phyloP scores from a whole-genome alignment of 2,113 vertebrate genomes.

The Muntiacus reevesi region DNA sequence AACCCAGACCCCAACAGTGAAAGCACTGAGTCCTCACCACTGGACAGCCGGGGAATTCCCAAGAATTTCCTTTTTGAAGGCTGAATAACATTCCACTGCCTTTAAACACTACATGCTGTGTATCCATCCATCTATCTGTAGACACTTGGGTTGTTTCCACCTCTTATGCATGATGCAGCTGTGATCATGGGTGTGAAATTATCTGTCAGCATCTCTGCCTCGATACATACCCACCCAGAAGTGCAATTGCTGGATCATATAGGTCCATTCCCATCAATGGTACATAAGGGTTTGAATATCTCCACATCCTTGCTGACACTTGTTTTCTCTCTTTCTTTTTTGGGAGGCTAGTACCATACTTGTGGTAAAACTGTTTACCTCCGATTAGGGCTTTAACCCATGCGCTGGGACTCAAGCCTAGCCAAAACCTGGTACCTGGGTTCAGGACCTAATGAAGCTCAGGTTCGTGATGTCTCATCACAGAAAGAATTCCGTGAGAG shows the following conservation, averaged over 20 bases:
- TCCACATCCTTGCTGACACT: neutral
- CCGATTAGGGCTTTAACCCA: neutral
- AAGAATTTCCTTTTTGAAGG: neutral
- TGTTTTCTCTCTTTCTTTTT: neutral
- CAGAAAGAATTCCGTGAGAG: neutral
- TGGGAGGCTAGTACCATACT: neutral
- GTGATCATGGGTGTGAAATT: rapidly evolving
- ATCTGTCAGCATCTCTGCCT: neutral
- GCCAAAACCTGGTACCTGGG: neutral
- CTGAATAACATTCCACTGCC: rapidly evolving
- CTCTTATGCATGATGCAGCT: neutral
- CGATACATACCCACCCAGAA: neutral
- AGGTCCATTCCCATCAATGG: neutral
- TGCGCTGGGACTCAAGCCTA: neutral
- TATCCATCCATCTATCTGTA: rapidly evolving
- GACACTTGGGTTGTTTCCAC: neutral
- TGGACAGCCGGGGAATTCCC: neutral
- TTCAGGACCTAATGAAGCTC: neutral
- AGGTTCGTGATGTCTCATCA: neutral
- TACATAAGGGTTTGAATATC: rapidly evolving
- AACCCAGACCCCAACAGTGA: neutral
- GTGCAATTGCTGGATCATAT: rapidly evolving
- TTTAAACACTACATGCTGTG: neutral
- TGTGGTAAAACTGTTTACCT: neutral
- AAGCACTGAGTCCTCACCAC: neutral